A percentile compares a stretch with the other conserved stretches of the same genome.
Conservation (phyloP, 2,888 invertebrate genomes). For the Graphium colonna region DNA sequence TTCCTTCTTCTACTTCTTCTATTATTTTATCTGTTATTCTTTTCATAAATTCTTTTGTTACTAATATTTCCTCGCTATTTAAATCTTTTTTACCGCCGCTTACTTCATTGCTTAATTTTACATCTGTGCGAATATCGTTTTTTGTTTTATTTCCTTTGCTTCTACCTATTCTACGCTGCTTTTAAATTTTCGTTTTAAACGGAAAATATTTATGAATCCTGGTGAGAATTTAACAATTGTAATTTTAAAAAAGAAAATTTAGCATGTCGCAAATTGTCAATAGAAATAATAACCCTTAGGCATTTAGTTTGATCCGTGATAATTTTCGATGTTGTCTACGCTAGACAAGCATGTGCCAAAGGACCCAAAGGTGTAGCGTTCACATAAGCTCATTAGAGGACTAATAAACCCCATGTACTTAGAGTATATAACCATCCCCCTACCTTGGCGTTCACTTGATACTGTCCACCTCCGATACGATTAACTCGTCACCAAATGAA, state of each 20-base stretch:
- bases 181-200: background rate
- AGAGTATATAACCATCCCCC: conserved; percentile 56
- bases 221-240: too few relatives aligned
- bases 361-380: conserved; percentile 74
- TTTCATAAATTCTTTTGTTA: conserved; percentile 53
- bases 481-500: conserved; percentile 40
- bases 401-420: conserved; percentile 46
- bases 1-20: conserved; percentile 26
- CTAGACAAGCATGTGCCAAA: conserved; percentile 46
- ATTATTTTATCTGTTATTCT: conserved; percentile 30
- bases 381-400: conserved; percentile 42
- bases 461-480: conserved; percentile 31
- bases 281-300: conserved; percentile 18
- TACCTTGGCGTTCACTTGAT: conserved; percentile 70
- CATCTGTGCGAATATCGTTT: conserved; percentile 21
- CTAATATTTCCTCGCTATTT: conserved; percentile 25
- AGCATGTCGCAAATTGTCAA: conserved; percentile 18
- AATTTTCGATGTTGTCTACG: conserved; percentile 42
- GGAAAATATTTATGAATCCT: too few relatives aligned
- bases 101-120: conserved; percentile 34
- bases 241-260: too few relatives aligned
- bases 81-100: conserved; percentile 6
- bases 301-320: conserved; percentile 27
- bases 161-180: conserved; percentile 1
- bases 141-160: background rate